Percentiles rank a stretch among this genome's conserved stretches.
Evolutionary conservation across 2,113 vertebrate genomes (phyloP).

Genomic region (Coregonus clupeaformis): DNA sequence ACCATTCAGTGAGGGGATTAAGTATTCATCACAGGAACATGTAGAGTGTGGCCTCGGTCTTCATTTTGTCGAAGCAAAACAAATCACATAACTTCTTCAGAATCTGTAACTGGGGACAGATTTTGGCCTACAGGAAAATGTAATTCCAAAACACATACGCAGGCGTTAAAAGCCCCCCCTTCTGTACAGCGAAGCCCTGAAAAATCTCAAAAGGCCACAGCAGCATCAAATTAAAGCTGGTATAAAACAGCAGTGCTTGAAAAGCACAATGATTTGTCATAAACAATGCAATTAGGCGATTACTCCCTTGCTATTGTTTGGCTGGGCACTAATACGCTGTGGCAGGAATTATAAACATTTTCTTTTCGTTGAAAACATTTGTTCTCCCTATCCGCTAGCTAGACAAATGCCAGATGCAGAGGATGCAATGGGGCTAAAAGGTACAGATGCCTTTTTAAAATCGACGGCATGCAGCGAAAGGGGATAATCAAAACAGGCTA

Average conservation of each 20-base stretch:
- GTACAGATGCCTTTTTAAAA: slow-evolving; percentile 17
- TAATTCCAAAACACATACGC: neutral
- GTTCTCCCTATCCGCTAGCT: slow-evolving; percentile 24
- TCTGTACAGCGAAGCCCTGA: slow-evolving; percentile 10
- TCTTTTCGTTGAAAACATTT: slow-evolving; percentile 48
- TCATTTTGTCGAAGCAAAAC: slow-evolving; percentile 13
- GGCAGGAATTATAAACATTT: slow-evolving; percentile 59
- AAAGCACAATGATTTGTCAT: slow-evolving; percentile 41
- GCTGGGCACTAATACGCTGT: slow-evolving; percentile 39
- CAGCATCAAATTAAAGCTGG: slow-evolving; percentile 31
- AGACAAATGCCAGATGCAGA: slow-evolving; percentile 63
- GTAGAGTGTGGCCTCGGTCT: neutral
- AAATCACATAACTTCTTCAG: neutral
- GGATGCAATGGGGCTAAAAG: slow-evolving; percentile 45
- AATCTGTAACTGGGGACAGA: neutral
- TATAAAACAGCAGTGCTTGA: slow-evolving; percentile 40
- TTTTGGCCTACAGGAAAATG: neutral
- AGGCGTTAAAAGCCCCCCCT: slow-evolving; percentile 1
- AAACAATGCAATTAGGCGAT: slow-evolving; percentile 57
- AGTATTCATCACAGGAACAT: neutral
- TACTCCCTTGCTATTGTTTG: slow-evolving; percentile 39
- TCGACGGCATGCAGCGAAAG: slow-evolving; percentile 10
- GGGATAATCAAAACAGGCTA: slow-evolving; percentile 48
- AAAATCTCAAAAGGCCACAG: slow-evolving; percentile 7
- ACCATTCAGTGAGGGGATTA: neutral